phyloP scores from a whole-genome alignment of 1,140 invertebrate species.

The Pseudomyrmex pallidus region DNA sequence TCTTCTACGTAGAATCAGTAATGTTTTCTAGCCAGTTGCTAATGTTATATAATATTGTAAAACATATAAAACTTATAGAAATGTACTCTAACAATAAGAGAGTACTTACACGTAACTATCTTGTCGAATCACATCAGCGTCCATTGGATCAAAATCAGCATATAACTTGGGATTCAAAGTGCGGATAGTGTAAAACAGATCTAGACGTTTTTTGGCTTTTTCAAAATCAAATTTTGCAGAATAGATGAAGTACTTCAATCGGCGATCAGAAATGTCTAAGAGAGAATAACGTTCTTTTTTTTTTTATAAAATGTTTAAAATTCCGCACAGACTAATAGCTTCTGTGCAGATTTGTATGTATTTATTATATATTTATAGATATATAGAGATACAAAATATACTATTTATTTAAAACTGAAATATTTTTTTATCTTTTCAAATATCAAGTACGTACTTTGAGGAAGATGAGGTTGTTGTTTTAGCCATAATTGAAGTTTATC shows the following conservation, averaged over 20 bases:
- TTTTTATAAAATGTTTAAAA: background rate
- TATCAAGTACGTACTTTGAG: conserved; percentile 5
- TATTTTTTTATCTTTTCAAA: background rate
- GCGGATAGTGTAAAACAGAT: background rate
- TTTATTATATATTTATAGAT: background rate
- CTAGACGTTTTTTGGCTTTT: background rate
- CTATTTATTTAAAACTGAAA: background rate
- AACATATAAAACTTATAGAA: background rate
- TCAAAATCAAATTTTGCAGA: conserved; percentile 5
- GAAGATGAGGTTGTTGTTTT: conserved; percentile 2
- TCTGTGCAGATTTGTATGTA: background rate
- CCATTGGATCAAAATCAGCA: background rate
- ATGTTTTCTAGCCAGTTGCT: too few relatives aligned
- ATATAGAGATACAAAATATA: background rate
- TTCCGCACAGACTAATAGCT: background rate
- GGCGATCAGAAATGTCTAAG: background rate
- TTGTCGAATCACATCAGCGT: background rate
- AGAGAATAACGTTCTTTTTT: background rate
- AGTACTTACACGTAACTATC: background rate
- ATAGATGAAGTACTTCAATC: background rate
- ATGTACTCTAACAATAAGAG: background rate
- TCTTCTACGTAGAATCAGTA: too few relatives aligned
- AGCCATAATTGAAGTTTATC: background rate
- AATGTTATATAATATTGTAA: too few relatives aligned
- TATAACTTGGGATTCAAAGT: background rate